phyloP scores from a whole-genome alignment of 2,888 invertebrate genomes.

The Noctua janthina region DNA sequence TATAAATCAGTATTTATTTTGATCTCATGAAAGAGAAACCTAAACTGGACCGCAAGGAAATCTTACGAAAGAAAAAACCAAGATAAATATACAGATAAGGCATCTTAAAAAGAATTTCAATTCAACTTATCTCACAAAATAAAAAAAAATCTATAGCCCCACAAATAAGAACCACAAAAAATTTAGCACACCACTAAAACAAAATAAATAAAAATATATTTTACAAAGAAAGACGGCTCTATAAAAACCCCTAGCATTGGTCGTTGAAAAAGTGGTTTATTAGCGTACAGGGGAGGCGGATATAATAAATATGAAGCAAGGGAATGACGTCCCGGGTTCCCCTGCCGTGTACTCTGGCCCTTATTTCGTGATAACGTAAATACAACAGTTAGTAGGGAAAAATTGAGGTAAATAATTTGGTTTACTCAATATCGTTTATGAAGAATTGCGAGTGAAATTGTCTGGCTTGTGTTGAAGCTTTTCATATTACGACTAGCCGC shows the following conservation, averaged over 20 bases:
- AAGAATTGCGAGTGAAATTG: constrained; percentile 47
- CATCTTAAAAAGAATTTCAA: constrained; percentile 14
- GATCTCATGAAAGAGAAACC: neutral
- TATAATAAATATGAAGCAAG: constrained; percentile 75
- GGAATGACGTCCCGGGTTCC: constrained; percentile 64
- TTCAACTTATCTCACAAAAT: constrained; percentile 34
- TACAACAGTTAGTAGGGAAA: constrained; percentile 65
- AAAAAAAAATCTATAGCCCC: constrained; percentile 30
- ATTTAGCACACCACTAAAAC: constrained; percentile 56
- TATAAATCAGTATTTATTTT: neutral
- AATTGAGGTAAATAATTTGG: constrained; percentile 63
- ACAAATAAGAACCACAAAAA: constrained; percentile 57
- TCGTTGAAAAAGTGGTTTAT: constrained; percentile 76
- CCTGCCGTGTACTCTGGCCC: constrained; percentile 55
- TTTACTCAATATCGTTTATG: constrained; percentile 58
- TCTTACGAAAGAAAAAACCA: neutral
- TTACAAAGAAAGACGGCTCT: constrained; percentile 61
- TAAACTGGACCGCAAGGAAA: neutral
- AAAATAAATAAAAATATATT: constrained; percentile 63
- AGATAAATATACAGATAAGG: neutral
- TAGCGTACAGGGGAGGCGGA: constrained; percentile 73
- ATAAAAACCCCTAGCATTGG: constrained; percentile 69
- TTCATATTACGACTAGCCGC: neutral
- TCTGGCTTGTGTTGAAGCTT: constrained; percentile 13
- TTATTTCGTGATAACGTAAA: constrained; percentile 69